These are phyloP conservation scores for Troglohyphantes excavatus DNA, from an alignment of 2,888 invertebrate species.

Conservation along the genomic window DNA sequence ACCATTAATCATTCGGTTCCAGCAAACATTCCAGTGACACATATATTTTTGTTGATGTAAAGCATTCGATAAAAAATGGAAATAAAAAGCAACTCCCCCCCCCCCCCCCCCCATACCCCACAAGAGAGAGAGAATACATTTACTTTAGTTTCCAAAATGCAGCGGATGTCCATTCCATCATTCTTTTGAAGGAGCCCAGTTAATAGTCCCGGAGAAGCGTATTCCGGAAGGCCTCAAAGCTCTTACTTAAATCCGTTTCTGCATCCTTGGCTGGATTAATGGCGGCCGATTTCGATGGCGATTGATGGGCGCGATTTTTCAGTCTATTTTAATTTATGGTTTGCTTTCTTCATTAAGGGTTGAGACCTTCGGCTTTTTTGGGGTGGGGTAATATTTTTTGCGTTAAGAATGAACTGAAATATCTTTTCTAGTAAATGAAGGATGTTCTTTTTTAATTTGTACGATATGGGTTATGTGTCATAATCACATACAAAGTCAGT, in stretches of 20 bases:
- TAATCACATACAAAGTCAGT: no score
- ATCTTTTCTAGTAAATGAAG: no score
- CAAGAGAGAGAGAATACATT: slow-evolving; percentile 25
- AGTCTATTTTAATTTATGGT: slow-evolving; percentile 50
- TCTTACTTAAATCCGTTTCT: not conserved
- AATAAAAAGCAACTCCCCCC: not conserved
- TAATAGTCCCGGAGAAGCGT: slow-evolving; percentile 22
- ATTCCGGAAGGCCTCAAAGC: slow-evolving; percentile 37
- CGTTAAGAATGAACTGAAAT: no score
- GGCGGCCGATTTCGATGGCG: not conserved
- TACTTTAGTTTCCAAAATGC: slow-evolving; percentile 14
- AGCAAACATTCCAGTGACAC: not conserved
- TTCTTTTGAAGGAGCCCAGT: slow-evolving; percentile 39
- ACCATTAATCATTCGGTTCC: not conserved
- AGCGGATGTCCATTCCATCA: slow-evolving; percentile 40
- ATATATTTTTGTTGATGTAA: no score
- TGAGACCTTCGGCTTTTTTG: slow-evolving; percentile 9
- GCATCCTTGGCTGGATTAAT: slow-evolving; percentile 41
- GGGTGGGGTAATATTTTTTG: not conserved
- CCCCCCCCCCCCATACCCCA: no score
- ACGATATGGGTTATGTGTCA: no score
- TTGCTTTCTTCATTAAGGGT: slow-evolving; percentile 49
- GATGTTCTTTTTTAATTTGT: no score
- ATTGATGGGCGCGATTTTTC: slow-evolving; percentile 58
- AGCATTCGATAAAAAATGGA: not conserved